Conservation (phyloP, 2,113 vertebrate species). For the Mastomys coucha region DNA sequence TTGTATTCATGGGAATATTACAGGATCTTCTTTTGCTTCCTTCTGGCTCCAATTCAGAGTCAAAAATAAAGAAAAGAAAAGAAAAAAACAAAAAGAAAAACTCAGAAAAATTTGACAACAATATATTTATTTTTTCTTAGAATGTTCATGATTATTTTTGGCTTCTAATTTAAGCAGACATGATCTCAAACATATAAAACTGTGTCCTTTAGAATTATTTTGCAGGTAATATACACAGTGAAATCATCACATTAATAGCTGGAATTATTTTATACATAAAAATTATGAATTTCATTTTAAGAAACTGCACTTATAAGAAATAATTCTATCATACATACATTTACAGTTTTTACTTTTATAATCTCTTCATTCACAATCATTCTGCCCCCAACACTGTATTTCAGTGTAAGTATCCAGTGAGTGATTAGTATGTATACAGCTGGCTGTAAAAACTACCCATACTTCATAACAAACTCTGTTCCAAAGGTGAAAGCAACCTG, state of each 20-base stretch:
- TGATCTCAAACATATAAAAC: slow-evolving; percentile 69
- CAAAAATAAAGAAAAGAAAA: slow-evolving; percentile 9
- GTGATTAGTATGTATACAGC: slow-evolving; percentile 68
- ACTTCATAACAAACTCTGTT: slow-evolving; percentile 61
- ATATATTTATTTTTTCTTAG: slow-evolving; percentile 73
- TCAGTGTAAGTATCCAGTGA: slow-evolving; percentile 54
- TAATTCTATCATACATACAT: slow-evolving; percentile 78
- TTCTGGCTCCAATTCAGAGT: slow-evolving; percentile 54
- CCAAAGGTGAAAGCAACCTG: slow-evolving; percentile 42
- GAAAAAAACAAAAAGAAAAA: background rate
- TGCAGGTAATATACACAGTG: slow-evolving; percentile 49
- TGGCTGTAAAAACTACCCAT: slow-evolving; percentile 43
- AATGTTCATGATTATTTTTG: slow-evolving; percentile 72
- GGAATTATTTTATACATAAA: slow-evolving; percentile 78
- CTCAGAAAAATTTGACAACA: slow-evolving; percentile 73
- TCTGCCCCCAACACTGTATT: slow-evolving; percentile 75
- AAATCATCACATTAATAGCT: slow-evolving; percentile 60
- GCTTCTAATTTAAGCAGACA: slow-evolving; percentile 71
- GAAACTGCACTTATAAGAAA: slow-evolving; percentile 68
- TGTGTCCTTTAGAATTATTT: slow-evolving; percentile 61
- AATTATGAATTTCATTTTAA: slow-evolving; percentile 63
- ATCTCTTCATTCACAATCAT: slow-evolving; percentile 62
- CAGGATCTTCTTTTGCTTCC: slow-evolving; percentile 29
- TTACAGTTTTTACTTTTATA: slow-evolving; percentile 80
- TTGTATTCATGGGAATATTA: background rate